Conservation (phyloP, 2,888 invertebrate species). For the Ommatoiulus sabulosus region DNA sequence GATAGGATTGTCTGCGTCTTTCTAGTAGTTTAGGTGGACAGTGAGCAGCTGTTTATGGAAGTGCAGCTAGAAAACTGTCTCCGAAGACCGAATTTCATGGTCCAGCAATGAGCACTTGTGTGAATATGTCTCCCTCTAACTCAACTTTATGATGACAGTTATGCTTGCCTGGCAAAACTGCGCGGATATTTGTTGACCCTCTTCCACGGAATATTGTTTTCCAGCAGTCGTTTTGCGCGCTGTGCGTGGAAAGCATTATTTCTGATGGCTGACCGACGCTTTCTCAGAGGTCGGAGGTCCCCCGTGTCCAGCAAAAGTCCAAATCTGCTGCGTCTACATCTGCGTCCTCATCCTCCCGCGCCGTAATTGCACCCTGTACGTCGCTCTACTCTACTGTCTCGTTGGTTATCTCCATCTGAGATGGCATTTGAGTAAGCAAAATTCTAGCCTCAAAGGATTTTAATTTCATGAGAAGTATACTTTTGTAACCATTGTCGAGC, state of each 20-base stretch:
- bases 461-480: too few relatives aligned
- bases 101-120: conserved; percentile 50
- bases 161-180: conserved; percentile 47
- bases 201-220: conserved; percentile 48
- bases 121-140: conserved; percentile 53
- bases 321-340: neutral
- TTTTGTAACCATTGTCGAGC: too few relatives aligned
- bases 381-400: neutral
- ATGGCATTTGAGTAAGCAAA: neutral
- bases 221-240: neutral
- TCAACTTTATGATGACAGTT: conserved; percentile 54
- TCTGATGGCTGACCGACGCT: conserved; percentile 21
- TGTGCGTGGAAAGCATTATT: conserved; percentile 31
- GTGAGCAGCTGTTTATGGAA: conserved; percentile 48
- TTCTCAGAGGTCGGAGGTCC: conserved; percentile 28
- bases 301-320: neutral
- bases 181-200: conserved; percentile 46
- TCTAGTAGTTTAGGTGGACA: conserved; percentile 10
- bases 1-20: conserved; percentile 20
- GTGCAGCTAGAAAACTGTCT: conserved; percentile 43
- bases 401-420: neutral
- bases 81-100: conserved; percentile 32
- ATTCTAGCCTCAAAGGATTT: neutral
- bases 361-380: neutral
- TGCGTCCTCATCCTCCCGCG: neutral